Percentiles rank a stretch among this genome's conserved stretches.
These are phyloP conservation scores for Drosophila burlai DNA, from an alignment of 1,140 invertebrate species.

Conservation along the genomic window DNA sequence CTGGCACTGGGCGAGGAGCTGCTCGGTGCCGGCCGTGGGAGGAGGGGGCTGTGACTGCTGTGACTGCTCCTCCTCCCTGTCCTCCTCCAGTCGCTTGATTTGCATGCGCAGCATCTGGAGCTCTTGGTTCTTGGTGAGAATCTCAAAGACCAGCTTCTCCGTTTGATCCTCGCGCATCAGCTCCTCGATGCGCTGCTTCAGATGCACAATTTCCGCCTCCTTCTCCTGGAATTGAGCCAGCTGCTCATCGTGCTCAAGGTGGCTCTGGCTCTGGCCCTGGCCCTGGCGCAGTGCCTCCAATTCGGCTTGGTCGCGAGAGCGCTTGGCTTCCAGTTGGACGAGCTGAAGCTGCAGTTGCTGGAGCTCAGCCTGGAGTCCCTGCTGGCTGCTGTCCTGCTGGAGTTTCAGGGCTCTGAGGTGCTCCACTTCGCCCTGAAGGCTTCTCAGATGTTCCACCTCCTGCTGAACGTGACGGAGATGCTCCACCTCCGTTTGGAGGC, in stretches of 20 bases:
- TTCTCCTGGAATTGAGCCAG: slow-evolving; percentile 72
- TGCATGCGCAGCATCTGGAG: slow-evolving; percentile 71
- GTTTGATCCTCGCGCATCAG: slow-evolving; percentile 85
- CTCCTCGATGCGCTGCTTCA: slow-evolving; percentile 85
- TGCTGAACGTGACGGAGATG: slow-evolving; percentile 4
- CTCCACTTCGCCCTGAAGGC: slow-evolving; percentile 10
- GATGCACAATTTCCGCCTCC: slow-evolving; percentile 82
- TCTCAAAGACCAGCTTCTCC: slow-evolving; percentile 78
- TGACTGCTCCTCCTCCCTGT: slow-evolving; percentile 31
- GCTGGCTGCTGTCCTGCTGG: not conserved
- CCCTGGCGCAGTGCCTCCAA: slow-evolving; percentile 27
- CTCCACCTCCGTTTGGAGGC: slow-evolving; percentile 85
- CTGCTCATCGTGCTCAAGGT: slow-evolving; percentile 50
- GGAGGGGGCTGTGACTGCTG: not conserved
- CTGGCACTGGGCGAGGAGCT: slow-evolving; percentile 46
- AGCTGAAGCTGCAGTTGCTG: slow-evolving; percentile 2
- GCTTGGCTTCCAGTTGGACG: not conserved
- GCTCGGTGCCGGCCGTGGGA: slow-evolving; percentile 6
- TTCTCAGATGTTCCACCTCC: not conserved
- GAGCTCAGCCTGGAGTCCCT: not conserved
- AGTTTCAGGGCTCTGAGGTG: not conserved
- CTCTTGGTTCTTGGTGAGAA: slow-evolving; percentile 84
- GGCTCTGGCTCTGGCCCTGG: not conserved
- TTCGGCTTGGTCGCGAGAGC: slow-evolving; percentile 4
- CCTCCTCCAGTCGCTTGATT: slow-evolving; percentile 68